Conservation (phyloP, 1,140 invertebrate genomes). For the Dendroctonus ponderosae region DNA sequence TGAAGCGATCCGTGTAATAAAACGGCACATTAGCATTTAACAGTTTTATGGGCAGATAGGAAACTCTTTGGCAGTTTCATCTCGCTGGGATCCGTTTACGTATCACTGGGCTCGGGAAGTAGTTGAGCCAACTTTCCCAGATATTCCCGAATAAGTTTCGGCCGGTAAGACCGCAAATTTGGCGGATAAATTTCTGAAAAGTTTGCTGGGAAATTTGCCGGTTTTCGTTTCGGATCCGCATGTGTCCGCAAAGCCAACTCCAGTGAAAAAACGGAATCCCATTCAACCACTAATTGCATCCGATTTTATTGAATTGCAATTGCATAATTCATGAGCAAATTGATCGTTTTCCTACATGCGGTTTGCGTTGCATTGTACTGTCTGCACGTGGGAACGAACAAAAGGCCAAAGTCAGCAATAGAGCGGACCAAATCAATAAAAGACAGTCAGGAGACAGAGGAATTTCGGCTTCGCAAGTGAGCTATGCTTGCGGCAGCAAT, state of each 20-base stretch:
- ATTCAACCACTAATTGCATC: too few species aligned
- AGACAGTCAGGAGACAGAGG: conserved; percentile 17
- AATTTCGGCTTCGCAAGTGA: conserved; percentile 6
- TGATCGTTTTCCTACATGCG: too few species aligned
- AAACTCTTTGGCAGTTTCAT: conserved; percentile 33
- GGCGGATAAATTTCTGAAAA: conserved; percentile 25
- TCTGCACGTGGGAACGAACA: too few species aligned
- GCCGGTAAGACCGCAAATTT: conserved; percentile 30
- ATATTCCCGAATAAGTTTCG: conserved; percentile 27
- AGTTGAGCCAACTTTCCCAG: conserved; percentile 22
- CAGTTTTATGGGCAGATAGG: conserved; percentile 30
- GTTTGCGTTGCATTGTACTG: too few species aligned
- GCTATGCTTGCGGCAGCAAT: conserved; percentile 19
- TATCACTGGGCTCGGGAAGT: conserved; percentile 26
- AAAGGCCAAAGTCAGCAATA: conserved; percentile 1
- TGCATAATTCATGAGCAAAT: too few species aligned
- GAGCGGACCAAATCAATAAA: conserved; percentile 14
- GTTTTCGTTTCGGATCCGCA: neutral
- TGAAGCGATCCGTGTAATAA: conserved; percentile 30
- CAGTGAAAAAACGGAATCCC: too few species aligned
- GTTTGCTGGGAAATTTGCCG: conserved; percentile 5
- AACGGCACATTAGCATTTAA: conserved; percentile 32
- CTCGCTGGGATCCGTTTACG: conserved; percentile 26
- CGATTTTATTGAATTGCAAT: too few species aligned
- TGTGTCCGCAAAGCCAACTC: neutral